phyloP scores from a whole-genome alignment of 2,888 invertebrate genomes.

The Amphipoea oculea region DNA sequence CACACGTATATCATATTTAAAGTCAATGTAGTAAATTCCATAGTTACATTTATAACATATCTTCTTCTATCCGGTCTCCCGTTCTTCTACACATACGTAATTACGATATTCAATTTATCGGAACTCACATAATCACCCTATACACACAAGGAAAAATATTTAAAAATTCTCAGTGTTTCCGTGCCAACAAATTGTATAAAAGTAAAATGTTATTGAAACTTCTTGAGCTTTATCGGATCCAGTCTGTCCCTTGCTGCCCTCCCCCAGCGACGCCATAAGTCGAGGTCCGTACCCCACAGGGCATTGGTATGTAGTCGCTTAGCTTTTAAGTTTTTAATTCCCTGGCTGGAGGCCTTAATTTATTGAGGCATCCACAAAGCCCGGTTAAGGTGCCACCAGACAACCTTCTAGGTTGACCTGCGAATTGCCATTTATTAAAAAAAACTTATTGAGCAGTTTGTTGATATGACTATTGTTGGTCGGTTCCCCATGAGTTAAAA shows the following conservation, averaged over 20 bases:
- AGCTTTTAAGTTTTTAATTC: not conserved
- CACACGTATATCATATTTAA: slow-evolving; percentile 56
- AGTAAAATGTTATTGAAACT: slow-evolving; percentile 35
- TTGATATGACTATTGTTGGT: slow-evolving; percentile 63
- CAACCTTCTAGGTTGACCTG: not conserved
- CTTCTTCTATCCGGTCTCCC: slow-evolving; percentile 50
- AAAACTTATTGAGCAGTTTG: slow-evolving; percentile 60
- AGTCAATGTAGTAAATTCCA: slow-evolving; percentile 69
- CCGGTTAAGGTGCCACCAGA: not conserved
- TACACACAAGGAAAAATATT: slow-evolving; percentile 36
- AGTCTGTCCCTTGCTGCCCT: not conserved
- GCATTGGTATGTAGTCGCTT: not conserved
- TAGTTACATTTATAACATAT: slow-evolving; percentile 68
- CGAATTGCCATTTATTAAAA: not conserved
- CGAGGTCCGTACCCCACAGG: not conserved
- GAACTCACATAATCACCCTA: slow-evolving; percentile 36
- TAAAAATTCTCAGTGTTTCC: slow-evolving; percentile 27
- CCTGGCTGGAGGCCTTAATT: not conserved
- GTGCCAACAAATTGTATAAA: slow-evolving; percentile 42
- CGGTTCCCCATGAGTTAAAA: slow-evolving; percentile 30
- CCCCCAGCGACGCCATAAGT: not conserved
- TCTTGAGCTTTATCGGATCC: slow-evolving; percentile 48
- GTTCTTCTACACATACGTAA: slow-evolving; percentile 40
- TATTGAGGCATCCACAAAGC: not conserved
- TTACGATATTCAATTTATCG: slow-evolving; percentile 31